Base-by-base conservation (phyloP, 2,113 vertebrate species). In the Neolamprologus kungweensis region DNA sequence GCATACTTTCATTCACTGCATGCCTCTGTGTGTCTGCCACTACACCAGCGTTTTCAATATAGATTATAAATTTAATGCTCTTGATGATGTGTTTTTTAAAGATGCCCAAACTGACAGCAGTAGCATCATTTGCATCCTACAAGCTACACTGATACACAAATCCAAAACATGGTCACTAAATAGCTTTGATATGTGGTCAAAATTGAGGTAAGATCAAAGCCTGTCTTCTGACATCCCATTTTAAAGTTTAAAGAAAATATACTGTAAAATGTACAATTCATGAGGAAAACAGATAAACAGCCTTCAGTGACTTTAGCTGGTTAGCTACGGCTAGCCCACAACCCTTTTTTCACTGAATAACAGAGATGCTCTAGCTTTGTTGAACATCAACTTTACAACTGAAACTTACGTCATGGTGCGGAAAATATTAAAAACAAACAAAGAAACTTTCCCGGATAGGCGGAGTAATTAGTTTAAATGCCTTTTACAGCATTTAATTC, bases 381-480 rank as follows among this genome's bases (percentile, higher is more conserved):
- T 63, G 65, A 63, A 63, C 58, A 63, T 63, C 28, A 33, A 7
- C 16, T 33, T 63, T 63, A 33, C 4, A 63, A 33, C 58, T 33
- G 28, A 63, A 33, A 63, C 4, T 63, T 63, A 63, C 13, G 3
- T 28, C 54, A 54, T 54, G 51, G 9, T 60, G 31, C 35, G 0
- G 33, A 73, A 73, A 42, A 71, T 71, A 71, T 71, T 73, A 73
- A 16, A 73, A 26, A 45, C 21, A 73, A 45, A 73, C 13, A 26
- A 9, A 73, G n/a, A 42, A 71, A 42, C 35, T 9, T 23, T 40
- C 7, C 65, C 1, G 1, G 65, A 40, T 68, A 40, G 63, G 19
- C 0, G 0, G 12, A 23, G 65, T 71, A 42, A 40, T 40, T n/a
- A 2, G 33, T 37, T 37, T 65, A 65, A 65, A 65, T 5, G 33